Evolutionary conservation across 2,113 vertebrate species (phyloP), one percentile per base, ranked within the genome.

Genomic region (Elaphurus davidianus): DNA sequence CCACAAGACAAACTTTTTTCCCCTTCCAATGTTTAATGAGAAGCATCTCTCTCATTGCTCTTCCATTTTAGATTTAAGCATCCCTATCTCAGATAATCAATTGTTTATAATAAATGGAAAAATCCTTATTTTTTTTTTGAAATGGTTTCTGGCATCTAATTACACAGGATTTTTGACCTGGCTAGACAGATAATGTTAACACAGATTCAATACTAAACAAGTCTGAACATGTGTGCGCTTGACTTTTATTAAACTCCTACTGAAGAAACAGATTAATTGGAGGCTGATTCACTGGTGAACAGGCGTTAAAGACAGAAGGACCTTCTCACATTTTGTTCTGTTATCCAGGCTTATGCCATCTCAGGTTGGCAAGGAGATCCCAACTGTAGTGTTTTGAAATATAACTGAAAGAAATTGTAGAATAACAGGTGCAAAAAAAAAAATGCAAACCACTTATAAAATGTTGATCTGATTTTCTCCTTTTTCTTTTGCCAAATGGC

Each of bases 251-350:
- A 99, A 98, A 98, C 99, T 99, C 99, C 99, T 99, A 99, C 99
- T 99, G 99, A 99, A 99, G 99, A 99, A 99, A 99, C 99, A 99
- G 99, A 99, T 99, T 99, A 99, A 99, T 99, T 99, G 99, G 99
- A 99, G 98, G 99, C 99, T 99, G 99, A 99, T 99, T 99, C 99
- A 99, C 98, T 99, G 99, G 98, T 98, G 99, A 99, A 99, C 99
- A 99, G 99, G 99, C 98, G 98, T 98, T 99, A 99, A 99, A 99
- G 99, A 99, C 99, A 99, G 99, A 99, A 99, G 99, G 99, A 99
- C 99, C 99, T 99, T 99, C 99, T 99, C 99, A 99, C 99, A 99
- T 99, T 99, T 99, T 99, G 99, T 99, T 99, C 99, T 99, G 99
- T 99, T 99, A 99, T 99, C 99, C 99, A 99, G 99, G 99, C 99